phyloP scores from a whole-genome alignment of 2,888 invertebrate species.

The Neuroscelio doddi region DNA sequence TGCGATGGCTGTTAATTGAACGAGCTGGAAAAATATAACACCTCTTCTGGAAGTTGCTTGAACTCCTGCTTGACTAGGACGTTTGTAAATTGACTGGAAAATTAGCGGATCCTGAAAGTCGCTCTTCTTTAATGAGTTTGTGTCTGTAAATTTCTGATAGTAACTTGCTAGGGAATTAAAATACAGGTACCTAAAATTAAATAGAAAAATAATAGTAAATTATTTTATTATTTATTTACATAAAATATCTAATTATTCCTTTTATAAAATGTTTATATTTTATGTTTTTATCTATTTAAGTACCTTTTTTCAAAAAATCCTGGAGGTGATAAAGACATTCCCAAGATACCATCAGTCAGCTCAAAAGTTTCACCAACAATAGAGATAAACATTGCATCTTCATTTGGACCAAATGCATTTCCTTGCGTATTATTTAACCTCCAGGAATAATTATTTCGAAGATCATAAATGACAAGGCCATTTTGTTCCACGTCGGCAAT shows the following conservation, averaged over 20 bases:
- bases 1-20: constrained; percentile 67
- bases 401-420: constrained; percentile 68
- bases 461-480: constrained; percentile 66
- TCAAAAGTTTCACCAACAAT: constrained; percentile 67
- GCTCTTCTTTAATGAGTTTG: constrained; percentile 59
- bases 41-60: constrained; percentile 67
- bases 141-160: constrained; percentile 63
- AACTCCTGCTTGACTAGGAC: constrained; percentile 68
- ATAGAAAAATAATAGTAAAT: constrained; percentile 30
- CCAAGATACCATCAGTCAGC: constrained; percentile 67
- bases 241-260: no score
- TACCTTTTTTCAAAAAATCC: constrained; percentile 64
- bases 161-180: constrained; percentile 70
- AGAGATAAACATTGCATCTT: constrained; percentile 64
- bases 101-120: constrained; percentile 59
- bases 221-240: no score
- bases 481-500: constrained; percentile 66
- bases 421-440: constrained; percentile 66
- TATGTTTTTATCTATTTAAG: no score
- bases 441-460: constrained; percentile 62
- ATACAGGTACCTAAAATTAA: constrained; percentile 67
- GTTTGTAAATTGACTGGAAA: constrained; percentile 63
- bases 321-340: constrained; percentile 67
- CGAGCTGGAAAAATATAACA: constrained; percentile 70
- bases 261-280: no score